Evolutionary conservation across 2,888 invertebrate species (phyloP).

Genomic region (Ligdia adustata): DNA sequence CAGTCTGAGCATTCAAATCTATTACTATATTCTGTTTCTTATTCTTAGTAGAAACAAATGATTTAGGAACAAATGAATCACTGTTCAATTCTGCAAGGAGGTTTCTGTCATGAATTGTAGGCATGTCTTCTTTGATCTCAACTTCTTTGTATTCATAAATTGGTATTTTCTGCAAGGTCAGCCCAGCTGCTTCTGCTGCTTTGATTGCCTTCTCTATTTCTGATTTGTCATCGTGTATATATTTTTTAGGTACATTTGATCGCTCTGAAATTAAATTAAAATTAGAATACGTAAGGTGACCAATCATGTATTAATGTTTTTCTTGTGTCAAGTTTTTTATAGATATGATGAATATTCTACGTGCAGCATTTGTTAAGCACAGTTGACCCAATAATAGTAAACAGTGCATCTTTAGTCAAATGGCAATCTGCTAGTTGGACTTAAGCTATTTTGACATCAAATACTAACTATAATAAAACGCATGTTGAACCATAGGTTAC

Average conservation of each 20-base stretch:
- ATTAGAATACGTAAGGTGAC: no score
- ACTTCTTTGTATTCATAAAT: constrained; percentile 77
- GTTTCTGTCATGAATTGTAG: constrained; percentile 81
- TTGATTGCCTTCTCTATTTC: constrained; percentile 78
- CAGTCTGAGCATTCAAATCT: constrained; percentile 88
- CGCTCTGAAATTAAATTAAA: constrained; percentile 51
- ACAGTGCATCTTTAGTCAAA: no score
- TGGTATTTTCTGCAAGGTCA: constrained; percentile 80
- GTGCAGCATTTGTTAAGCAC: no score
- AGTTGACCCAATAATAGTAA: no score
- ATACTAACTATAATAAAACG: no score
- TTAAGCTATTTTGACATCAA: no score
- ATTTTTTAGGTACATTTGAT: constrained; percentile 44
- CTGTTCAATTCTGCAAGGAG: constrained; percentile 88
- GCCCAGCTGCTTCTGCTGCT: constrained; percentile 77
- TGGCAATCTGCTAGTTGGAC: no score
- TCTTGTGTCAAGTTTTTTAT: no score
- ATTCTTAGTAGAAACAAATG: constrained; percentile 82
- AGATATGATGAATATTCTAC: no score
- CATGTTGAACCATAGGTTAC: constrained; percentile 44
- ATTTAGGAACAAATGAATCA: constrained; percentile 86
- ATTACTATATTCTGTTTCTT: constrained; percentile 89
- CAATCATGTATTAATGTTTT: no score
- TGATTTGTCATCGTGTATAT: constrained; percentile 71
- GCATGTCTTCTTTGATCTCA: constrained; percentile 77